A percentile compares a stretch with the other conserved stretches of the same genome.
Conservation (phyloP, 2,113 vertebrate species). For the Cromileptes altivelis region DNA sequence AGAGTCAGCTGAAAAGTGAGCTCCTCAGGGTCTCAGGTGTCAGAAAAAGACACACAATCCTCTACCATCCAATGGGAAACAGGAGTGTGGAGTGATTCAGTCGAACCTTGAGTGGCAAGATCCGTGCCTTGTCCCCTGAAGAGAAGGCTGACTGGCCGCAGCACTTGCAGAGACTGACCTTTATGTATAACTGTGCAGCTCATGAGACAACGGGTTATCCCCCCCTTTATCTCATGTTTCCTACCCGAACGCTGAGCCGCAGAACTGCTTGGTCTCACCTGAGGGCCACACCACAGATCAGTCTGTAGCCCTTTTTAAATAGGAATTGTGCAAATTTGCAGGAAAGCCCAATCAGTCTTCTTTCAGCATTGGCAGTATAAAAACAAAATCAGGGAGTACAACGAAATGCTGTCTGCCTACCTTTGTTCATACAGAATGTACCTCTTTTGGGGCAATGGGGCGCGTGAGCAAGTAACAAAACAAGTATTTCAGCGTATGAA, state of each 20-base stretch:
- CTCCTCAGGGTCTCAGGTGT: neutral
- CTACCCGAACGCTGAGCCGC: no score
- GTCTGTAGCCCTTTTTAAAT: neutral
- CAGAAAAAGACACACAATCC: slow-evolving; percentile 13
- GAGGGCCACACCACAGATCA: neutral
- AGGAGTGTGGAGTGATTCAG: slow-evolving; percentile 17
- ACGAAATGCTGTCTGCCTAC: no score
- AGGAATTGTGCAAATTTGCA: no score
- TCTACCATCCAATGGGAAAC: slow-evolving; percentile 16
- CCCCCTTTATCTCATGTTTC: slow-evolving; percentile 51
- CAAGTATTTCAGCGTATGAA: no score
- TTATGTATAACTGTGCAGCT: slow-evolving; percentile 38
- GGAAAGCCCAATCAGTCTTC: no score
- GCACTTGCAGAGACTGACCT: slow-evolving; percentile 37
- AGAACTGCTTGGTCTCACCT: neutral
- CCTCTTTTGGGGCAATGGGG: no score
- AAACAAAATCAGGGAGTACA: no score
- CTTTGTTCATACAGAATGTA: no score
- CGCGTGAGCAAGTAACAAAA: no score
- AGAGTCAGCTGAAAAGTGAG: slow-evolving; percentile 22
- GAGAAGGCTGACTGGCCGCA: slow-evolving; percentile 36
- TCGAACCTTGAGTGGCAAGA: slow-evolving; percentile 20
- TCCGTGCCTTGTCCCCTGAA: slow-evolving; percentile 22
- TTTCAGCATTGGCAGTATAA: no score
- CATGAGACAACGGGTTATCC: slow-evolving; percentile 46